These are phyloP conservation scores for Crambe crambe DNA, from an alignment of 37 sponge, comb jelly and placozoan species.

Conservation along the genomic window DNA sequence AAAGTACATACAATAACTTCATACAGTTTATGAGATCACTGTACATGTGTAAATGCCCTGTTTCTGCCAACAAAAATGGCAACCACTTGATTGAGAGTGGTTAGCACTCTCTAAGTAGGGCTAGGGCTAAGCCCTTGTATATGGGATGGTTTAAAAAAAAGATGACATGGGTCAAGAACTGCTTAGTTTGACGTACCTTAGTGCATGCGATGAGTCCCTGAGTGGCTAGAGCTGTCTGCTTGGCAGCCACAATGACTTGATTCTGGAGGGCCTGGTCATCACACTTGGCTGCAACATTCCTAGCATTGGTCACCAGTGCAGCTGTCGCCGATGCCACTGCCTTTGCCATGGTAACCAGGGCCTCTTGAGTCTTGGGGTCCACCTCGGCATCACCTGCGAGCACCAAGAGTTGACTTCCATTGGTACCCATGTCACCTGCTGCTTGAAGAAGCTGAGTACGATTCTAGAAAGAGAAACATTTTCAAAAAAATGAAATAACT, in stretches of 20 bases:
- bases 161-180: too few relatives aligned
- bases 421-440: slow-evolving; percentile 82
- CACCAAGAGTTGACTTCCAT: slow-evolving; percentile 70
- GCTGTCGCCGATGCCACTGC: slow-evolving; percentile 89
- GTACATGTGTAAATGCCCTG: too few relatives aligned
- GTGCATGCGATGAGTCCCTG: slow-evolving; percentile 89
- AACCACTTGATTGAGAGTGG: too few relatives aligned
- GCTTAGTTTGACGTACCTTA: too few relatives aligned
- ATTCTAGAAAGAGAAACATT: slow-evolving; percentile 29
- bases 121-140: too few relatives aligned
- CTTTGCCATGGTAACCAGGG: slow-evolving; percentile 90
- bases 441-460: slow-evolving; percentile 71
- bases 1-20: too few relatives aligned
- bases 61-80: too few relatives aligned
- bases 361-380: slow-evolving; percentile 77
- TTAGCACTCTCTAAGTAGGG: too few relatives aligned
- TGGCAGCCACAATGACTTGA: slow-evolving; percentile 78
- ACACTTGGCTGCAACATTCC: slow-evolving; percentile 82
- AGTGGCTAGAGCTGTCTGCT: slow-evolving; percentile 90
- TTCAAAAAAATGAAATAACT: too few relatives aligned
- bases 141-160: too few relatives aligned
- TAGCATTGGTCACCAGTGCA: slow-evolving; percentile 88
- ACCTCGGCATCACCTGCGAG: slow-evolving; percentile 80
- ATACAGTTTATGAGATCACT: too few relatives aligned
- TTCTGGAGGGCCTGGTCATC: slow-evolving; percentile 82